Percentiles rank a stretch among this genome's conserved stretches.
phyloP scores from a whole-genome alignment of 2,797 vertebrate species.

The Lutjanus argentimaculatus region DNA sequence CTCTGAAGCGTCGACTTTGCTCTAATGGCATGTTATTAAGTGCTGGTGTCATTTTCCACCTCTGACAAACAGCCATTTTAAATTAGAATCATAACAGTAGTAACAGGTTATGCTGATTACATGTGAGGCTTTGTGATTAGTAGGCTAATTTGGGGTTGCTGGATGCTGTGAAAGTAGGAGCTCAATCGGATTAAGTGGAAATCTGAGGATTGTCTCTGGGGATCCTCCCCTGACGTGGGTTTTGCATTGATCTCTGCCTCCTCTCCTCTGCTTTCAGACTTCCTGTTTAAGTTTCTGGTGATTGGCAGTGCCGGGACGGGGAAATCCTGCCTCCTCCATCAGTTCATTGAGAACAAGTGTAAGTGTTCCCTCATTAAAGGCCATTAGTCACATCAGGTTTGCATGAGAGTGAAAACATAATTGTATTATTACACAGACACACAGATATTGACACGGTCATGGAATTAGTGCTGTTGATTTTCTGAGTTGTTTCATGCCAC shows the following conservation, averaged over 20 bases:
- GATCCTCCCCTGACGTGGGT: slow-evolving; percentile 21
- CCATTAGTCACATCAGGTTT: slow-evolving; percentile 14
- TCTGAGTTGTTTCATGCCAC: not conserved
- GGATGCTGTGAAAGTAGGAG: slow-evolving; percentile 39
- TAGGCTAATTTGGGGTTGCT: slow-evolving; percentile 57
- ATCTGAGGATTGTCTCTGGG: slow-evolving; percentile 50
- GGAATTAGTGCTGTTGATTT: slow-evolving; percentile 17
- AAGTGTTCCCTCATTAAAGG: slow-evolving; percentile 67
- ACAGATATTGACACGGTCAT: not conserved
- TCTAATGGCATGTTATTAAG: slow-evolving; percentile 21
- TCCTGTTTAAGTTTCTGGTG: slow-evolving; percentile 98
- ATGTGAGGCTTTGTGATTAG: slow-evolving; percentile 55
- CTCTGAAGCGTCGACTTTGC: slow-evolving; percentile 28
- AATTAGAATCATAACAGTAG: slow-evolving; percentile 45
- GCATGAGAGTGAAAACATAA: not conserved
- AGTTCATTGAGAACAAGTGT: slow-evolving; percentile 98
- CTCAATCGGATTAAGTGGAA: slow-evolving; percentile 67
- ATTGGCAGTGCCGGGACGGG: slow-evolving; percentile 95
- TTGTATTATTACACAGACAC: not conserved
- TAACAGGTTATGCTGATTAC: slow-evolving; percentile 28
- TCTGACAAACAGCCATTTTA: slow-evolving; percentile 41
- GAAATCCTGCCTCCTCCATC: slow-evolving; percentile 96
- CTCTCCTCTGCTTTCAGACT: slow-evolving; percentile 87
- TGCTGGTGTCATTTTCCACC: slow-evolving; percentile 12
- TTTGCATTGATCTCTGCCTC: slow-evolving; percentile 55